Evolutionary conservation across 2,113 vertebrate genomes (phyloP), one percentile per base, ranked within the genome.

Genomic region (Sylvilagus bachmani): DNA sequence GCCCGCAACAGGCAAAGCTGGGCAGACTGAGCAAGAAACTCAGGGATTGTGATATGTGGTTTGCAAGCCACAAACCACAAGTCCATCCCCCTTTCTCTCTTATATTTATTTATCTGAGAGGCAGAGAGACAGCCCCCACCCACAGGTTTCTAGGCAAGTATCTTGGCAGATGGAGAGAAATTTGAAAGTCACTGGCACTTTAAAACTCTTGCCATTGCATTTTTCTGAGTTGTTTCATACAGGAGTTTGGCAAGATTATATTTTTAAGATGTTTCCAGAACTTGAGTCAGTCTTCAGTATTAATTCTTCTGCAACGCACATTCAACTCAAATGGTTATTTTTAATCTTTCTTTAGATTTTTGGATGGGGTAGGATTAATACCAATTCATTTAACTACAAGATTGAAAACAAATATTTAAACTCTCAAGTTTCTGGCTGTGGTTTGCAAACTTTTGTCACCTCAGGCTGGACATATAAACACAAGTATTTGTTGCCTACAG

Each of bases 381-480:
- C 3, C 51, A 51, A 69, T 29, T 80, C 3, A 89, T 9, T 92
- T 84, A 70, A 69, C 53, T 70, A 83, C 25, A 51, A 0, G 58
- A 6, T 61, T 36, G 25, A 73, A 89, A 86, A 79, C 55, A 91
- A 84, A 25, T 9, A 71, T 7, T 92, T 81, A 86, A 71, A 73
- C 31, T 29, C 7, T 89, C 49, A 33, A n/a, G 44, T 36, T 80
- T 64, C 81, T 92, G 70, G 22, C 53, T 49, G 6, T 62, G n/a
- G 16, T 87, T 25, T n/a, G 64, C 79, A 86, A 92, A 85, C 79
- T 84, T 29, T 87, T 71, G 61, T 86, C 55, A 89, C 44, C 62
- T 25, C 12, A 13, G 58, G 9, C 29, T 53, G n/a, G 17, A 64
- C 27, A 89, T 44, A 67, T 6, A 38, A 87, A 69, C 8, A 51